Conservation (phyloP, 2,113 vertebrate species). For the Paramisgurnus dabryanus region DNA sequence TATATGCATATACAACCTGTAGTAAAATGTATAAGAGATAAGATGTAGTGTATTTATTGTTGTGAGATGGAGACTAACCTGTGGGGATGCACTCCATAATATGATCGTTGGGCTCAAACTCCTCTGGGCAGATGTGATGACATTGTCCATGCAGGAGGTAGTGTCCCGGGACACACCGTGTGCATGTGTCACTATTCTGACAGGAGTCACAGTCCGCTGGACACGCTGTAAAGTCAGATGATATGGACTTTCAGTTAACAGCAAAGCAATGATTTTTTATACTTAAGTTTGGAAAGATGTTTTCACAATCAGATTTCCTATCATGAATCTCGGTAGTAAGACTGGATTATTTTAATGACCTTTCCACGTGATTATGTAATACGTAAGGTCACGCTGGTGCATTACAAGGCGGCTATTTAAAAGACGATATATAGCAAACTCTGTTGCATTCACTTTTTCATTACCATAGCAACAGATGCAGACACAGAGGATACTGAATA, state of each 20-base stretch:
- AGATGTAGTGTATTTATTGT: too few species aligned
- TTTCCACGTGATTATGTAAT: background rate
- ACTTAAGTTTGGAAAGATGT: background rate
- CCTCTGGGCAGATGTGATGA: constrained; percentile 89
- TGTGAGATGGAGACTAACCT: constrained; percentile 71
- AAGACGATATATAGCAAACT: background rate
- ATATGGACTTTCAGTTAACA: background rate
- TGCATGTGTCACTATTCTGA: constrained; percentile 91
- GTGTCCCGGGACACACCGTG: constrained; percentile 86
- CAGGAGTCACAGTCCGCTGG: constrained; percentile 93
- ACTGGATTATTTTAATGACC: too few species aligned
- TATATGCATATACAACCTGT: too few species aligned
- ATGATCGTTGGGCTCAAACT: constrained; percentile 87
- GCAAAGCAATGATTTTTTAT: background rate
- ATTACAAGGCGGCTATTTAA: too few species aligned
- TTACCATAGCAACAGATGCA: too few species aligned
- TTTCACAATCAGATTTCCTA: background rate
- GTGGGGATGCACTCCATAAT: constrained; percentile 89
- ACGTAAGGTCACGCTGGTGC: too few species aligned
- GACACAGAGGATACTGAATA: too few species aligned
- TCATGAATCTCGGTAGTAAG: too few species aligned
- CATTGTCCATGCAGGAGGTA: constrained; percentile 91
- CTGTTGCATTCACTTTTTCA: too few species aligned
- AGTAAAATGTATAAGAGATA: too few species aligned
- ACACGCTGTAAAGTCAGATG: constrained; percentile 78